Base-by-base conservation (phyloP, 2,113 vertebrate genomes). In the Jacana jacana region DNA sequence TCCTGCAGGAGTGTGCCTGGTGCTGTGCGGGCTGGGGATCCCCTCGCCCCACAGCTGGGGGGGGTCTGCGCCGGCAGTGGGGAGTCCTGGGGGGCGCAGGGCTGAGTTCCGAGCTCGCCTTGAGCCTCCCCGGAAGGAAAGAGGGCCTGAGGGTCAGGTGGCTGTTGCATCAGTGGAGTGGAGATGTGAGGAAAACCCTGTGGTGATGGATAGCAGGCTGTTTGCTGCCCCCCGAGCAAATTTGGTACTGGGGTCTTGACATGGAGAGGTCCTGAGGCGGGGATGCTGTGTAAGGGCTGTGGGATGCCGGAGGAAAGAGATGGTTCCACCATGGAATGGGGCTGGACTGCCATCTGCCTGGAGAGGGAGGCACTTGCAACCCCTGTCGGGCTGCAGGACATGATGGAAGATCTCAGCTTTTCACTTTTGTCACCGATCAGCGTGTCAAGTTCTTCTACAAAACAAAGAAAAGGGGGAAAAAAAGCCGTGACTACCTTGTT, bases 381-480 rank as follows among this genome's bases (percentile, higher is more conserved):
- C 33, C 95, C 97, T 52, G 98, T 20, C 1, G 95, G 77, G 58
- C 97, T 97, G 93, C 98, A 98, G 87, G 97, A 17, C 82, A 97
- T 17, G 10, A 97, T 33, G 0, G 97, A 96, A 37, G 95, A 97
- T 9, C 97, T 97, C 98, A 98, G 88, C 93, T 98, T 99, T 46
- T 99, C 98, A 4, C 96, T 95, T 94, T 96, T 99, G 60, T 99
- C 98, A 24, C 99, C 99, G 31, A 99, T 98, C 39, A 99, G 98
- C 37, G 97, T 98, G 95, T 99, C 99, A 11, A 99, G 98, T 55
- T 99, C 98, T 95, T 99, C 99, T 99, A 97, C 78, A 97, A 97
- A 92, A 69, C 44, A 95, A 57, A 57, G 7, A 24, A 49, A 23
- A 23, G 5, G 13, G 27, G 17, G 10, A 17, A 30, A 30, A 30